Evolutionary conservation across 2,888 invertebrate species (phyloP).

Genomic region (Vesta saturnalis): DNA sequence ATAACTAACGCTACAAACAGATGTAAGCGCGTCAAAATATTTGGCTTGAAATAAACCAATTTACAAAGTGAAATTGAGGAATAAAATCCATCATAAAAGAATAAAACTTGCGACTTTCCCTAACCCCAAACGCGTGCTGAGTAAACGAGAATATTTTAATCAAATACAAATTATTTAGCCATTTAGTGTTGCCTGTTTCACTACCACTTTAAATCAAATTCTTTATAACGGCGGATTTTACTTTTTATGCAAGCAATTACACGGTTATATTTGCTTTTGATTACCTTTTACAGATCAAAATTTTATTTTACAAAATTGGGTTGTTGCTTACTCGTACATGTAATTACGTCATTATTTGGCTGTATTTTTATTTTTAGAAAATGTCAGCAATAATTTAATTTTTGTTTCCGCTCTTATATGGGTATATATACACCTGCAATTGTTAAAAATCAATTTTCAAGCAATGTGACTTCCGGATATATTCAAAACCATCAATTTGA

Average conservation of each 20-base stretch:
- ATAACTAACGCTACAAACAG: background rate
- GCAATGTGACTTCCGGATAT: too few species aligned
- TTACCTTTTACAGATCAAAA: conserved; percentile 21
- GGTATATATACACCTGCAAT: too few species aligned
- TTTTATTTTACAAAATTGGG: conserved; percentile 6
- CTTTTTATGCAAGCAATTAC: conserved; percentile 34
- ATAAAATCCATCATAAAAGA: conserved; percentile 34
- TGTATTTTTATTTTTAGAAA: background rate
- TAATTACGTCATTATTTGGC: conserved; percentile 1
- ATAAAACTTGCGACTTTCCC: conserved; percentile 34
- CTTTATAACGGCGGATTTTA: conserved; percentile 29
- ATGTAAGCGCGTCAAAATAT: conserved; percentile 10
- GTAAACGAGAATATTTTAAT: conserved; percentile 35
- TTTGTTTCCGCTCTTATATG: background rate
- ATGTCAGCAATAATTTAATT: too few species aligned
- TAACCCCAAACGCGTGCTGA: conserved; percentile 29
- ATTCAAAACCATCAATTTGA: too few species aligned
- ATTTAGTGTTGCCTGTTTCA: conserved; percentile 37
- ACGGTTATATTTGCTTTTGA: conserved; percentile 36
- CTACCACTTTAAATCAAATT: conserved; percentile 40
- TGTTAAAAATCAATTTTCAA: too few species aligned
- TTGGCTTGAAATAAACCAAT: conserved; percentile 20
- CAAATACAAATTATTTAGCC: conserved; percentile 38
- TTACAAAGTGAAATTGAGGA: conserved; percentile 31
- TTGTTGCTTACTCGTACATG: conserved; percentile 8